These are phyloP conservation scores for Drosophila parvula DNA, from an alignment of 1,140 invertebrate species.

Conservation along the genomic window DNA sequence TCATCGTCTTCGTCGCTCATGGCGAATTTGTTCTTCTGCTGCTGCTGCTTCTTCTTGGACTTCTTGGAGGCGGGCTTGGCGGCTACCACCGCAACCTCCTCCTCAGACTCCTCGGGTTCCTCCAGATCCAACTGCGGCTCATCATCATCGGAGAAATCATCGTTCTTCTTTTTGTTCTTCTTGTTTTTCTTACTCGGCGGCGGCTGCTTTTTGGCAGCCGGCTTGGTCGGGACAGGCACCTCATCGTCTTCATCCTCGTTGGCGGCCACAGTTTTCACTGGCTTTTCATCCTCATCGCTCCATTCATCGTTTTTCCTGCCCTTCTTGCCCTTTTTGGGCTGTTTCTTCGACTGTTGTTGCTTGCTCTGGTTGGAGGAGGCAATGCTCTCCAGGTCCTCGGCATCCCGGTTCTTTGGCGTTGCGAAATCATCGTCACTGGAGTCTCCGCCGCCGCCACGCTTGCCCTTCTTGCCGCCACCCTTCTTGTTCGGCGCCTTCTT, in stretches of 20 bases:
- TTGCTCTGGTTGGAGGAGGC: conserved; percentile 85
- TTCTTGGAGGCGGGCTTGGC: conserved; percentile 66
- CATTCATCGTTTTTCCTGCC: conserved; percentile 77
- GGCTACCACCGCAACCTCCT: conserved; percentile 23
- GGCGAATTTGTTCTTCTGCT: conserved; percentile 68
- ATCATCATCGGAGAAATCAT: conserved; percentile 63
- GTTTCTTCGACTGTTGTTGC: conserved; percentile 84
- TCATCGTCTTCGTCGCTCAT: conserved; percentile 64
- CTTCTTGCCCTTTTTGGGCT: conserved; percentile 72
- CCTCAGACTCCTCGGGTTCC: conserved; percentile 35
- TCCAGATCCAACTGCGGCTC: conserved; percentile 35
- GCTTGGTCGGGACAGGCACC: conserved; percentile 25
- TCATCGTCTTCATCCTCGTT: conserved; percentile 37
- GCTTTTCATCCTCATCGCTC: conserved; percentile 82
- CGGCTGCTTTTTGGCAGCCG: conserved; percentile 62
- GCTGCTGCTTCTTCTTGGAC: conserved; percentile 62
- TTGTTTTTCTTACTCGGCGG: conserved; percentile 79
- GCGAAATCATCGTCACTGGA: conserved; percentile 71
- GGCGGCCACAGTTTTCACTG: conserved; percentile 49
- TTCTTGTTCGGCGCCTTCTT: conserved; percentile 55
- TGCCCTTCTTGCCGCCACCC: conserved; percentile 73
- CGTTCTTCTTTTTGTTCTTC: conserved; percentile 72
- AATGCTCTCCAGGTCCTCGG: conserved; percentile 85
- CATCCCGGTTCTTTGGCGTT: conserved; percentile 49
- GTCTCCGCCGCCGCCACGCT: conserved; percentile 71